Percentiles rank a stretch among this genome's conserved stretches.
Evolutionary conservation across 1,140 invertebrate species (phyloP).

Genomic region (Procambarus clarkii): DNA sequence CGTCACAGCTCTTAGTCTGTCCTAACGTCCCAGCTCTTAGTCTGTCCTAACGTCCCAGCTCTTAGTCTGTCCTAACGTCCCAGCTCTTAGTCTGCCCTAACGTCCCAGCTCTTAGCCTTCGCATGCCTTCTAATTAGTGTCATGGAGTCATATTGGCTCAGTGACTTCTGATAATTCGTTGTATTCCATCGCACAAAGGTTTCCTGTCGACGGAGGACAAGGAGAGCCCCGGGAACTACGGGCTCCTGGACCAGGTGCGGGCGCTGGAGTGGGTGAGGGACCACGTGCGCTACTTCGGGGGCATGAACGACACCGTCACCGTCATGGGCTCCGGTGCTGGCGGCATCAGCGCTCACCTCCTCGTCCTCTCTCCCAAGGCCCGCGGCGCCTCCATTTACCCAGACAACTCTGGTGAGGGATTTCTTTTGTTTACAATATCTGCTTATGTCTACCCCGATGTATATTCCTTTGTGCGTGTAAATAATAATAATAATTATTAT

Average conservation of each 20-base stretch:
- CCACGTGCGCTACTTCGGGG: slow-evolving; percentile 79
- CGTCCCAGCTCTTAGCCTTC: too few relatives aligned
- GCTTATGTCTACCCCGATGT: too few relatives aligned
- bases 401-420: slow-evolving; percentile 54
- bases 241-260: slow-evolving; percentile 81
- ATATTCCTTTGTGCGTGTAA: too few relatives aligned
- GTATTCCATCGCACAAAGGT: slow-evolving; percentile 73
- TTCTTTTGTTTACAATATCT: not conserved
- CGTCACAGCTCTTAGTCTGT: too few relatives aligned
- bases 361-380: slow-evolving; percentile 71
- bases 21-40: too few relatives aligned
- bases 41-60: too few relatives aligned
- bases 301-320: slow-evolving; percentile 78
- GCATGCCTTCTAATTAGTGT: too few relatives aligned
- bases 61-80: too few relatives aligned
- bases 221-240: slow-evolving; percentile 80
- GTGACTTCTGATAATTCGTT: too few relatives aligned
- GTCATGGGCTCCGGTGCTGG: slow-evolving; percentile 79
- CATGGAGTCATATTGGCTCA: too few relatives aligned
- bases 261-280: slow-evolving; percentile 81
- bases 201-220: slow-evolving; percentile 80
- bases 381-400: slow-evolving; percentile 57
- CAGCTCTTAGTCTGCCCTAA: too few relatives aligned
- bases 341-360: slow-evolving; percentile 77
- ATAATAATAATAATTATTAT: too few relatives aligned